Conservation (phyloP, 2,797 vertebrate genomes). For the Acipenser ruthenus region DNA sequence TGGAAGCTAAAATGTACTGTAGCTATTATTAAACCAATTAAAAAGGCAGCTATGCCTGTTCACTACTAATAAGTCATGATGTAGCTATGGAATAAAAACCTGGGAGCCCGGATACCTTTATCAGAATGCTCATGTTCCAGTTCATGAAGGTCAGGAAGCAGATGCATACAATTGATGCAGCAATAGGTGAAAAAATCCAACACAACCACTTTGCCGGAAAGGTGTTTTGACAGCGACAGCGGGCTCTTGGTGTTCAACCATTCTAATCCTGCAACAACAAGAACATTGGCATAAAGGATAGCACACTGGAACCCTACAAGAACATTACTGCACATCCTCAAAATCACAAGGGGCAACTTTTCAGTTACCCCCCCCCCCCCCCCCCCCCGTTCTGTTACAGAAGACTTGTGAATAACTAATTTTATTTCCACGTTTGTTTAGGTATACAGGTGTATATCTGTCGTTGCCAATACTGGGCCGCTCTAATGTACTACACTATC, state of each 20-base stretch:
- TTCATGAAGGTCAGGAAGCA: slow-evolving; percentile 85
- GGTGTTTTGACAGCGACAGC: slow-evolving; percentile 76
- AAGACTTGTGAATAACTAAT: no score
- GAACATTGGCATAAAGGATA: no score
- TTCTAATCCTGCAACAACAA: slow-evolving; percentile 65
- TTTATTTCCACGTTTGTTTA: no score
- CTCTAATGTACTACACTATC: no score
- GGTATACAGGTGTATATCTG: no score
- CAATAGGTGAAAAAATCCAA: slow-evolving; percentile 98
- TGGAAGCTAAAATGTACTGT: background rate
- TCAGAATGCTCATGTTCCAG: slow-evolving; percentile 72
- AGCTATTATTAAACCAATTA: background rate
- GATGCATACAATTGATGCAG: slow-evolving; percentile 96
- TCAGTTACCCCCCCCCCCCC: no score
- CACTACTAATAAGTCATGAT: background rate
- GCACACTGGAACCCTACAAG: no score
- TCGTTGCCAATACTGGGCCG: no score
- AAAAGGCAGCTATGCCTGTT: background rate
- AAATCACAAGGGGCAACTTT: no score
- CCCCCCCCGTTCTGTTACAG: no score
- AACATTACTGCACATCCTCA: no score
- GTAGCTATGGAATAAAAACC: no score
- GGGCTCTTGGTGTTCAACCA: slow-evolving; percentile 87
- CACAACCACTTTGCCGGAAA: slow-evolving; percentile 86
- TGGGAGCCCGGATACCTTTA: slow-evolving; percentile 63